These are phyloP conservation scores for Tragulus kanchil DNA, from an alignment of 2,113 vertebrate species.

Conservation along the genomic window DNA sequence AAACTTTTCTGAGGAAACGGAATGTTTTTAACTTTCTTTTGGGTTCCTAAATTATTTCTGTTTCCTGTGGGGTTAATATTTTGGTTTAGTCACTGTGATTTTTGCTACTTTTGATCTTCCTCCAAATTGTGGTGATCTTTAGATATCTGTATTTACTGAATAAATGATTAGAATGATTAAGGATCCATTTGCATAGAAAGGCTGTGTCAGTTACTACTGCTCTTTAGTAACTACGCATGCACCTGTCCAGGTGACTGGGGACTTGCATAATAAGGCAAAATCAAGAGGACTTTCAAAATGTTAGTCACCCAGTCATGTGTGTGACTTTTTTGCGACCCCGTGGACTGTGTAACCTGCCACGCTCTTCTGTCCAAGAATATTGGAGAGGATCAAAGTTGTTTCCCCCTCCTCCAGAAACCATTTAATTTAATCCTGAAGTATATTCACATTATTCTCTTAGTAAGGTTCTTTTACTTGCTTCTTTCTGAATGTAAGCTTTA, in stretches of 20 bases:
- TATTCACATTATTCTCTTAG: neutral
- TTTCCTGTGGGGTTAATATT: slow-evolving; percentile 2
- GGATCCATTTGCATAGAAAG: neutral
- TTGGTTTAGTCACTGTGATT: slow-evolving; percentile 27
- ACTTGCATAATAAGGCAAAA: neutral
- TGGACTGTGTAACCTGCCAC: neutral
- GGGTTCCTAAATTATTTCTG: slow-evolving; percentile 37
- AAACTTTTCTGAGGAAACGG: neutral
- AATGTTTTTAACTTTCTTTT: slow-evolving; percentile 54
- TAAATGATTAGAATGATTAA: neutral
- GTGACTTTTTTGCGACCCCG: neutral
- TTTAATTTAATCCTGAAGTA: no score
- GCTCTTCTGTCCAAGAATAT: neutral
- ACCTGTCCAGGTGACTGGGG: neutral
- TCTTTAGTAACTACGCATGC: neutral
- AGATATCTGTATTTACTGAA: neutral
- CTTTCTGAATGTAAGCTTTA: neutral
- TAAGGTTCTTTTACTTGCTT: neutral
- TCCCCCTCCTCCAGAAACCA: no score
- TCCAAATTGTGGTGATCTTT: neutral
- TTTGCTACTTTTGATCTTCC: neutral
- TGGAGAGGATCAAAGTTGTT: no score
- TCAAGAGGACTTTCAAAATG: neutral
- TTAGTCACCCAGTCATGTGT: neutral
- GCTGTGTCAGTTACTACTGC: neutral